A percentile compares a stretch with the other conserved stretches of the same genome.
phyloP scores from a whole-genome alignment of 2,888 invertebrate species.

The Eupithecia vulgata region DNA sequence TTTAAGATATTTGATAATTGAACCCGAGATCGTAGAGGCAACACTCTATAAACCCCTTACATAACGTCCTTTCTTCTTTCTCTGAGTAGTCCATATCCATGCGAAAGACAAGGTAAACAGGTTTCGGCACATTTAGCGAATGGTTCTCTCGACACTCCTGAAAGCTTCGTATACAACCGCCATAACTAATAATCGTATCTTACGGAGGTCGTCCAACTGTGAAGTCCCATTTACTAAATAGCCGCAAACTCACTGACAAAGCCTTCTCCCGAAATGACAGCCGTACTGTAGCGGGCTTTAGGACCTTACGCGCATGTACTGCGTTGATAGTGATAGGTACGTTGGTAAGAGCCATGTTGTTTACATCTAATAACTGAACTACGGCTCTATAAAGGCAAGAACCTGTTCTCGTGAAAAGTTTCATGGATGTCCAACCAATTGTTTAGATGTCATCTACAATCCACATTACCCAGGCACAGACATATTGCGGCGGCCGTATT shows the following conservation, averaged over 20 bases:
- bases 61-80: not conserved
- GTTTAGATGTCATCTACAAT: not conserved
- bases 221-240: constrained; percentile 22
- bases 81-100: not conserved
- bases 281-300: constrained; percentile 4
- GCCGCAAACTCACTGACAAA: constrained; percentile 9
- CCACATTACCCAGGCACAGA: not conserved
- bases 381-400: not conserved
- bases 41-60: not conserved
- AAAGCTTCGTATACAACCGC: constrained; percentile 2
- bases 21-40: not conserved
- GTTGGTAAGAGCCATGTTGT: not conserved
- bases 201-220: constrained; percentile 11
- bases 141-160: not conserved
- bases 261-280: not conserved
- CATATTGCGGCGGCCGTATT: not conserved
- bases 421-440: not conserved
- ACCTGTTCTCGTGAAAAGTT: not conserved
- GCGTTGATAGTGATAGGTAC: not conserved
- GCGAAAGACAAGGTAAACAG: not conserved
- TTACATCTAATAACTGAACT: not conserved
- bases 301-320: not conserved
- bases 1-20: not conserved
- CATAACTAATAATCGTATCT: constrained; percentile 18
- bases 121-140: not conserved